Base-by-base conservation (phyloP, 2,888 invertebrate genomes). In the Agrochola lota region DNA sequence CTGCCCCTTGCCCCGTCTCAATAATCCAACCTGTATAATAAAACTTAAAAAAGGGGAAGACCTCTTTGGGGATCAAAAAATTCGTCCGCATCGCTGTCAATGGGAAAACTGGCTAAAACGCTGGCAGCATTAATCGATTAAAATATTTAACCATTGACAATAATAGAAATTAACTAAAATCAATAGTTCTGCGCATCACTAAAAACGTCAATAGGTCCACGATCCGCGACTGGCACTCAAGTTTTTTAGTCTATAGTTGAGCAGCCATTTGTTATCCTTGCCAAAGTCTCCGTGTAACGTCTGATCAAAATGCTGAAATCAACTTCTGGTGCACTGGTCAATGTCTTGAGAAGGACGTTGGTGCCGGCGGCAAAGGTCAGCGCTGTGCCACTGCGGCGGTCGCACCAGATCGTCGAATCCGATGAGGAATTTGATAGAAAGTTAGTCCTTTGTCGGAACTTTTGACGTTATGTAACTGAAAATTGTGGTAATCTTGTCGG, bases 341-440 rank as follows among this genome's bases (percentile, higher is more conserved):
- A 94, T 91, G 94, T 94, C 88, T 91, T 96, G 80, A 96, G 93
- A 90, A 94, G 93, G 88, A 94, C 96, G 81, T 87, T 96, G 87
- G 86, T 93, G 63, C 95, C 96, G 12, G 87, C 94, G 1, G 91
- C 92, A 49, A 95, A 94, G 90, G 93, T 92, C 79, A 93, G 91
- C 89, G 94, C 94, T 74, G 93, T 93, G 60, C 90, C 94, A 30
- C 91, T 93, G 72, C 92, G 96, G 74, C 92, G 91, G 81, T 74
- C 94, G 55, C 97, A 97, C 88, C 97, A 17, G 96, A 95, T 20
- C 93, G 97, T 97, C 43, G 98, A 99, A 95, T 97, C 98, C 60
- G 98, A 98, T 85, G 99, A 98, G 91, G 98, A 98, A 92, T 99
- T 99, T 95, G 99, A 99, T 95, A 95, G 97, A 89, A 97, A 98